phyloP scores from a whole-genome alignment of 2,888 invertebrate species.

The Argyresthia goedartella region DNA sequence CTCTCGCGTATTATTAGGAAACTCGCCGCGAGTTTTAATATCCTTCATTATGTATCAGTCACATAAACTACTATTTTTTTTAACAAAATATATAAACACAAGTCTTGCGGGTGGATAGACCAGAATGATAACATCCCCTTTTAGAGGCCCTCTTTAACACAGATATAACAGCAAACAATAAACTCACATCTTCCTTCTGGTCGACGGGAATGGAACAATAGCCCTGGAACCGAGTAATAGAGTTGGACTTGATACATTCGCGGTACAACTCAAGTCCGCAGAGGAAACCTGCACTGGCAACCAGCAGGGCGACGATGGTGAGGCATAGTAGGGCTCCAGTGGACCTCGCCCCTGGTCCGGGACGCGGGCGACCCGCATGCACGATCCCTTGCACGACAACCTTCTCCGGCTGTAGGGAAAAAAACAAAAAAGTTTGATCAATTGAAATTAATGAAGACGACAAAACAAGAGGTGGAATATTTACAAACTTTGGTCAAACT shows the following conservation, averaged over 20 bases:
- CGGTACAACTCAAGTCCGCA: constrained; percentile 83
- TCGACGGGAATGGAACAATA: constrained; percentile 78
- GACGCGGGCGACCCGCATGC: neutral
- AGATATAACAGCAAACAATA: no score
- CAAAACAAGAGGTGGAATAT: no score
- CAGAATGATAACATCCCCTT: no score
- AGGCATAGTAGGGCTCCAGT: constrained; percentile 74
- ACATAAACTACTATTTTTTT: no score
- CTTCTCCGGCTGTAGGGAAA: constrained; percentile 30
- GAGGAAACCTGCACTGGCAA: constrained; percentile 78
- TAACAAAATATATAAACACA: no score
- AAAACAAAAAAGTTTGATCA: neutral
- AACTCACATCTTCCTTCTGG: neutral
- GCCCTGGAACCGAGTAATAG: constrained; percentile 74
- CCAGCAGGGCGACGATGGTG: constrained; percentile 76
- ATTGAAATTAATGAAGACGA: no score
- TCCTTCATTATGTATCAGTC: no score
- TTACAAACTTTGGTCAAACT: no score
- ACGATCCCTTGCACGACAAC: neutral
- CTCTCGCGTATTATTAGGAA: no score
- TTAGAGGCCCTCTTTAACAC: neutral
- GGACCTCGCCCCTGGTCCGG: neutral
- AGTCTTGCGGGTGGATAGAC: no score
- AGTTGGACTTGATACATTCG: constrained; percentile 62
- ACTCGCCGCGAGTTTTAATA: no score